A percentile compares a stretch with the other conserved stretches of the same genome.
Evolutionary conservation across 2,113 vertebrate genomes (phyloP).

Genomic region (Glaucidium brasilianum): DNA sequence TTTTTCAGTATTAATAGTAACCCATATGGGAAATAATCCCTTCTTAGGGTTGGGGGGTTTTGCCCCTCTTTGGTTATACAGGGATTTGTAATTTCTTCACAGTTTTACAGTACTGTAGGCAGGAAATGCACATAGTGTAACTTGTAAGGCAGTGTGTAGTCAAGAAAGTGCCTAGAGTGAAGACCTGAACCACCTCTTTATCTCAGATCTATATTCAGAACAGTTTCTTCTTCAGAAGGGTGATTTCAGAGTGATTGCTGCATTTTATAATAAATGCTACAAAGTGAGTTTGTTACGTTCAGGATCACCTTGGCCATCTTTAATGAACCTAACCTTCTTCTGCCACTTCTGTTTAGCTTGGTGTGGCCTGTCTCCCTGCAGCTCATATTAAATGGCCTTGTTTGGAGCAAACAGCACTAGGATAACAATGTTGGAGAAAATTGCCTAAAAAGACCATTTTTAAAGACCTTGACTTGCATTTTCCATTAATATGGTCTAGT

Average conservation of each 20-base stretch:
- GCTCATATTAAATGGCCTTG: neutral
- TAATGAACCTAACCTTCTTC: neutral
- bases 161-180: neutral
- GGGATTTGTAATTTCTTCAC: neutral
- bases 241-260: neutral
- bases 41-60: neutral
- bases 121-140: neutral
- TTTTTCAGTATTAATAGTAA: neutral
- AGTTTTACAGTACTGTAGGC: neutral
- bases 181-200: neutral
- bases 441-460: neutral
- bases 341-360: neutral
- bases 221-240: neutral
- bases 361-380: neutral
- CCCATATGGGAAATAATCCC: neutral
- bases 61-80: rapidly evolving
- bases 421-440: neutral
- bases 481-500: neutral
- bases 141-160: rapidly evolving
- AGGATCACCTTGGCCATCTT: neutral
- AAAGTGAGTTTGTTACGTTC: neutral
- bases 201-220: neutral
- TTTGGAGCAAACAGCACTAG: neutral
- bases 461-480: neutral
- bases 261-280: neutral